Percentiles rank a stretch among this genome's conserved stretches.
Conservation (phyloP, 2,113 vertebrate genomes). For the Clinocottus analis region DNA sequence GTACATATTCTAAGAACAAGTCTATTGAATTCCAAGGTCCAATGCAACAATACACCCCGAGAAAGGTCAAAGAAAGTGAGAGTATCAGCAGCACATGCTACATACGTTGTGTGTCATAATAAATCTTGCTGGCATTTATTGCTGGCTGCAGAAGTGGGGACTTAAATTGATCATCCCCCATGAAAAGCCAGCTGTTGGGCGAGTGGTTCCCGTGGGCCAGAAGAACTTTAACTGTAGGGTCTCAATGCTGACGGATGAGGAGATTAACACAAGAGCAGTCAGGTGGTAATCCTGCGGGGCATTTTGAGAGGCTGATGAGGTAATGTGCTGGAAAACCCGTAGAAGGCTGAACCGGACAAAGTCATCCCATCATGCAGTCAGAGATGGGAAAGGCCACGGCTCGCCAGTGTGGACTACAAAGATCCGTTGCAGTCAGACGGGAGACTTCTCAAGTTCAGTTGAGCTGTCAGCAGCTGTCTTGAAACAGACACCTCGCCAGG, state of each 20-base stretch:
- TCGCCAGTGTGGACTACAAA: slow-evolving; percentile 52
- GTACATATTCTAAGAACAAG: neutral
- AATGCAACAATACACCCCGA: neutral
- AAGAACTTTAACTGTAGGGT: slow-evolving; percentile 31
- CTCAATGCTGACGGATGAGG: slow-evolving; percentile 49
- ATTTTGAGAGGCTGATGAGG: slow-evolving; percentile 28
- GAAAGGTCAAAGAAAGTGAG: slow-evolving; percentile 21
- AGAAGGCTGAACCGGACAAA: neutral
- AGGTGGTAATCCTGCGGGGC: slow-evolving; percentile 53
- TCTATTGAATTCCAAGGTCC: neutral
- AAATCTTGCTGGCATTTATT: slow-evolving; percentile 45
- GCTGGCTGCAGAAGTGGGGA: slow-evolving; percentile 39
- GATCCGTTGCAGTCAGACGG: slow-evolving; percentile 60
- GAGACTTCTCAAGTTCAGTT: slow-evolving; percentile 79
- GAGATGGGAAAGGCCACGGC: slow-evolving; percentile 34
- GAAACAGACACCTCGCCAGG: slow-evolving; percentile 77
- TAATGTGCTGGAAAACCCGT: slow-evolving; percentile 28
- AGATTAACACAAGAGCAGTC: slow-evolving; percentile 41
- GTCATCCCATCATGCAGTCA: neutral
- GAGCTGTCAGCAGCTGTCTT: slow-evolving; percentile 81
- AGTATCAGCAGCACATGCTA: slow-evolving; percentile 16
- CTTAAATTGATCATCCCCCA: slow-evolving; percentile 39
- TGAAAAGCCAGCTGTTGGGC: slow-evolving; percentile 66
- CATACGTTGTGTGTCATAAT: slow-evolving; percentile 19
- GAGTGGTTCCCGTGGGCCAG: slow-evolving; percentile 32